Evolutionary conservation across 2,888 invertebrate species (phyloP), one percentile per base, ranked within the genome.

Genomic region (Scaptomyza reducta): DNA sequence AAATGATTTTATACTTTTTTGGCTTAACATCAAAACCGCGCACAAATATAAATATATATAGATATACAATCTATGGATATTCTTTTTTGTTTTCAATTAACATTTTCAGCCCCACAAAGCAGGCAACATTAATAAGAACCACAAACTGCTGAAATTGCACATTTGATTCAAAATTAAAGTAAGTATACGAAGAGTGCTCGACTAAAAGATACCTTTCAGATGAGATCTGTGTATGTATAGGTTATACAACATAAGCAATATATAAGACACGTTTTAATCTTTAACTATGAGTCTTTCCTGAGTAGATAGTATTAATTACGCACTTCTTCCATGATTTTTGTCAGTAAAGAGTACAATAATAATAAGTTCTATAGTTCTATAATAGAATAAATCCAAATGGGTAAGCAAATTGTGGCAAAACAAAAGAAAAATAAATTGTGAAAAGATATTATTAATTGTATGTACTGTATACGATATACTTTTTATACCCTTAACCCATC

Each of bases 101-200:
- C 27, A 40, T 46, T 55, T 53, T 29, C 10, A 38, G 72, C 72
- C 62, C 65, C 68, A 31, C 64, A 67, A 82, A 82, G 79, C 56
- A 66, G 58, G 81, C 82, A 77, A 77, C 64, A 69, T 45, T 56
- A 53, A 45, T 62, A 22, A 18, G 38, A 60, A 42, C 27, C 45
- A 4, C 54, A 57, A 74, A 31, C 18, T 69, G 77, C 74, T 64
- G 60, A 63, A 58, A 51, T 31, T 11, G 77, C 77, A 55, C 22
- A 47, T 46, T 47, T 57, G n/a, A 49, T 27, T 45, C 14, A 42
- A 74, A 50, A 38, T 46, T 65, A 16, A 40, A 47, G 38, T 47
- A 25, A 18, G 27, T 14, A 14, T 1, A 10, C 6, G 1, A 10
- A 6, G 2, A 6, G 3, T 35, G 22, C 16, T 0, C 16, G 29